Base-by-base conservation (phyloP, 2,113 vertebrate species). In the Coptodon rendalli region DNA sequence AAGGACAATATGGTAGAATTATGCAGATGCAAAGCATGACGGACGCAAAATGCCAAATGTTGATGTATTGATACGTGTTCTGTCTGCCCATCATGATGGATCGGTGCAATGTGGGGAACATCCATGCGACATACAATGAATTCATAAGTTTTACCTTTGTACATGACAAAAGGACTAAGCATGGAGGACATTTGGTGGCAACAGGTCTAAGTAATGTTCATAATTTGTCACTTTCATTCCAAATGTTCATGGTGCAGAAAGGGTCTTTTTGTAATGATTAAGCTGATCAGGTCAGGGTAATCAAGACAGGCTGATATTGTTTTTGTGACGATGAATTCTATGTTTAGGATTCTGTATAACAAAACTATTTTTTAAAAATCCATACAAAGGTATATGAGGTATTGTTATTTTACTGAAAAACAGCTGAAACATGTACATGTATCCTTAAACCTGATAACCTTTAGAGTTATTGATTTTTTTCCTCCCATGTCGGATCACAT, bases 61-160 rank as follows among this genome's bases (percentile, higher is more conserved):
- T 90, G 84, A 91, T 87, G 54, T 54, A 92, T n/a, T 27, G 71
- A 78, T 88, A 16, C 24, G 13, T 61, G 40, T 76, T 82, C 66
- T 19, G 85, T 80, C 43, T 9, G 73, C 40, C 59, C 16, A 5
- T 52, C 48, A 12, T 82, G 82, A 89, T 82, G 66, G 80, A 89
- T 90, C 40, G 66, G 50, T 6, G 34, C 5, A 9, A 34, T 3
- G 4, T 29, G 50, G 57, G 48, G 27, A 88, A n/a, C 78, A 88
- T 82, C 61, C 6, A 31, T 56, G 40, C 52, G 54, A 63, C 31
- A 43, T 27, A 14, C 22, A 73, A 29, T 7, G 1, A 82, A 86
- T 89, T 78, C 4, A 80, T 82, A 53, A 52, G 40, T 89, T 79
- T n/a, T 24, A 80, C 53, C 45, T 82, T 38, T 11, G 43, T 29